Evolutionary conservation across 1,140 invertebrate species (phyloP).

Genomic region (Lysiphlebus fabarum): DNA sequence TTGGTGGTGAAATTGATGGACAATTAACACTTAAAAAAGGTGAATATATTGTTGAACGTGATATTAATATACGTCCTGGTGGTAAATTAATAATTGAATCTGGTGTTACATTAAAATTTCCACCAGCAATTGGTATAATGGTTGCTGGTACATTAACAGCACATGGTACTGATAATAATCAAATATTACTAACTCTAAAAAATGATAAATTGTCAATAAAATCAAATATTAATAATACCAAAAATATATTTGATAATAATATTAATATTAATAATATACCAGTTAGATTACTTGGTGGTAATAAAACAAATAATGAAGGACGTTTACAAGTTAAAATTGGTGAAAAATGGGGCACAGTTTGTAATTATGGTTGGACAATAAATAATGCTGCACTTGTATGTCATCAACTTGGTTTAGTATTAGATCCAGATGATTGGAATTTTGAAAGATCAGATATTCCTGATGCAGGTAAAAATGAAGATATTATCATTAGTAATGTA

Average conservation of each 20-base stretch:
- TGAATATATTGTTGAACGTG: conserved; percentile 81
- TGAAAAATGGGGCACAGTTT: conserved; percentile 93
- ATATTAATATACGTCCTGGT: conserved; percentile 86
- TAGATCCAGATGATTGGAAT: conserved; percentile 91
- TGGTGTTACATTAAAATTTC: conserved; percentile 82
- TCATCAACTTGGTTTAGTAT: conserved; percentile 88
- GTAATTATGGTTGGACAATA: conserved; percentile 94
- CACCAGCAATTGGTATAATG: conserved; percentile 93
- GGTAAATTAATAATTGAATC: conserved; percentile 82
- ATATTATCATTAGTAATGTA: conserved; percentile 81
- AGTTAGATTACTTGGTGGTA: conserved; percentile 75
- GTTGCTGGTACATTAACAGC: conserved; percentile 87
- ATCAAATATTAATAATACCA: conserved; percentile 61
- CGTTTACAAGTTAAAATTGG: conserved; percentile 76
- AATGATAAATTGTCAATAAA: conserved; percentile 54
- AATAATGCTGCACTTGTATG: conserved; percentile 89
- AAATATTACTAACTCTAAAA: conserved; percentile 74
- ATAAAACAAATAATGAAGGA: conserved; percentile 71
- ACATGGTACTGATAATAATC: conserved; percentile 70
- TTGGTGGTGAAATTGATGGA: conserved; percentile 88
- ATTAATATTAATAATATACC: conserved; percentile 52
- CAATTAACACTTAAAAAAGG: conserved; percentile 73
- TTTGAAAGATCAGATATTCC: conserved; percentile 78
- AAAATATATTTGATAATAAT: conserved; percentile 4
- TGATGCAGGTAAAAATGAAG: conserved; percentile 70